Evolutionary conservation across 1,140 invertebrate genomes (phyloP).

Genomic region (Eriocheir sinensis): DNA sequence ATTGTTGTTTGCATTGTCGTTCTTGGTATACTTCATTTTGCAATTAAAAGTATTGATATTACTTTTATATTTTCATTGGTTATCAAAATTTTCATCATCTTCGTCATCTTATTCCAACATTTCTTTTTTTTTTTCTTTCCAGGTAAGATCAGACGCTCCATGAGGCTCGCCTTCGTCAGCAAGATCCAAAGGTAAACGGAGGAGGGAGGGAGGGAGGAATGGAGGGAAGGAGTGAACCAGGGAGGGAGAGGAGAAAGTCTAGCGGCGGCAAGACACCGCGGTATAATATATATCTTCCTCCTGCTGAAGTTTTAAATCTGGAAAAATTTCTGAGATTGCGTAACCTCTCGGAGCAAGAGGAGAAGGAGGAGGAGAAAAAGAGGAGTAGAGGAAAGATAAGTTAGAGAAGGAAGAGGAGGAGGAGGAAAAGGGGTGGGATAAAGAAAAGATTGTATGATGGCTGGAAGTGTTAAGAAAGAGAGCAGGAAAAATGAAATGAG

Average conservation of each 20-base stretch:
- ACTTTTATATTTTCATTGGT: too few relatives aligned
- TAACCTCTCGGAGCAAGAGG: neutral
- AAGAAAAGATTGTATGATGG: neutral
- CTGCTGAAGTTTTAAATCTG: slow-evolving; percentile 5
- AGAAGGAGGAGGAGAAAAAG: slow-evolving; percentile 35
- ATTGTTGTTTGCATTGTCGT: too few relatives aligned
- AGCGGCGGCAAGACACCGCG: neutral
- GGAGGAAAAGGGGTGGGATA: neutral
- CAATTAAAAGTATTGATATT: too few relatives aligned
- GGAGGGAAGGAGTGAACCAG: neutral
- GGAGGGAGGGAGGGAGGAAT: neutral
- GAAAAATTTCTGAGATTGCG: slow-evolving; percentile 1
- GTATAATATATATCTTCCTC: slow-evolving; percentile 26
- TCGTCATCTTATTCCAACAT: too few relatives aligned
- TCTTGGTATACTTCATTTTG: too few relatives aligned
- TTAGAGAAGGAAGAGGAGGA: slow-evolving; percentile 44
- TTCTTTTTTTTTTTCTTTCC: too few relatives aligned
- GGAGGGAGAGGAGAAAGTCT: neutral
- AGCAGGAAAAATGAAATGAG: too few relatives aligned
- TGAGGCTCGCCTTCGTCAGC: too few relatives aligned
- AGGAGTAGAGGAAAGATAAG: slow-evolving; percentile 4
- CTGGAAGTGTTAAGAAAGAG: neutral
- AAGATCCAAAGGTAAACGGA: too few relatives aligned
- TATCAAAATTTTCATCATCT: too few relatives aligned
- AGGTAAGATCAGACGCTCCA: too few relatives aligned